Percentiles rank a stretch among this genome's conserved stretches.
Evolutionary conservation across 1,140 invertebrate genomes (phyloP).

Genomic region (Hestina assimilis): DNA sequence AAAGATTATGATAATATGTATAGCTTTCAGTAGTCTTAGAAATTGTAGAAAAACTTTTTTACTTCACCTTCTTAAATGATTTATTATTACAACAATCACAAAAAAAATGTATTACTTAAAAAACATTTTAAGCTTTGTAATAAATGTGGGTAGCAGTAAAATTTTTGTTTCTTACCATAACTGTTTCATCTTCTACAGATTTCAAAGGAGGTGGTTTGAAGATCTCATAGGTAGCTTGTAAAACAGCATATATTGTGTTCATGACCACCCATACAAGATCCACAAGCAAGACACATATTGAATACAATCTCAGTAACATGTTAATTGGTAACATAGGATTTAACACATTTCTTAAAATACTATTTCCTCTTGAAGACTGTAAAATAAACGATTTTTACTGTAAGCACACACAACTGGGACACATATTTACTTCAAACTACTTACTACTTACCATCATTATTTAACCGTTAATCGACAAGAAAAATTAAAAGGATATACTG

Average conservation of each 20-base stretch:
- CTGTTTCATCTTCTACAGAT: slow-evolving; percentile 79
- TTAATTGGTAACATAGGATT: slow-evolving; percentile 69
- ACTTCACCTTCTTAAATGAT: too few species aligned
- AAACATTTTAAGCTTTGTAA: too few species aligned
- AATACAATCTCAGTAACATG: slow-evolving; percentile 80
- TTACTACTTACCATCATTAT: background rate
- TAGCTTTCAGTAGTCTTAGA: background rate
- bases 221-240: slow-evolving; percentile 77
- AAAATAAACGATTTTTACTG: slow-evolving; percentile 29
- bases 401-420: background rate
- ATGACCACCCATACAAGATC: slow-evolving; percentile 78
- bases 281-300: slow-evolving; percentile 75
- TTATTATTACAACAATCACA: slow-evolving; percentile 5
- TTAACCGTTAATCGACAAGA: too few species aligned
- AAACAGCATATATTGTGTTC: slow-evolving; percentile 76
- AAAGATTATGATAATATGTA: background rate
- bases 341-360: slow-evolving; percentile 37
- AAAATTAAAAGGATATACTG: too few species aligned
- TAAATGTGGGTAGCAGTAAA: too few species aligned
- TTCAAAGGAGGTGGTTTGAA: slow-evolving; percentile 80
- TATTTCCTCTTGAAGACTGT: slow-evolving; percentile 39
- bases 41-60: too few species aligned
- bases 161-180: slow-evolving; percentile 83
- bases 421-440: background rate
- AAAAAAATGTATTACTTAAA: slow-evolving; percentile 2